Conservation (phyloP, 2,888 invertebrate genomes). For the Mantis religiosa region DNA sequence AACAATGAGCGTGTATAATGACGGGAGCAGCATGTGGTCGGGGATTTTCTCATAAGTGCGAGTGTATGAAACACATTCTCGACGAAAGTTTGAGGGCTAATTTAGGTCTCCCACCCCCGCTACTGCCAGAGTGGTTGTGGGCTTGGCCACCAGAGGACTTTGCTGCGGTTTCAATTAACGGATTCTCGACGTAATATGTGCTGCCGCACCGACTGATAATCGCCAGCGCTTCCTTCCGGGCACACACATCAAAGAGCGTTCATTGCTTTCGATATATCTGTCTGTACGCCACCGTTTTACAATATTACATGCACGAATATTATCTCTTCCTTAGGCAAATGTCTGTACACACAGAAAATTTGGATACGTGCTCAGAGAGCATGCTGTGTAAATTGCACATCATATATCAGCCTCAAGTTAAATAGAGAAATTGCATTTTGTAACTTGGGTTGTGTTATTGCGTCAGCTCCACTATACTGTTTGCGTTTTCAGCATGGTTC, state of each 20-base stretch:
- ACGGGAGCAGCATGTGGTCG: background rate
- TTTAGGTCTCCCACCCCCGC: conserved; percentile 5
- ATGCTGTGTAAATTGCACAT: too few relatives aligned
- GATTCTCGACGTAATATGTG: conserved; percentile 12
- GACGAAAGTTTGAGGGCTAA: conserved; percentile 20
- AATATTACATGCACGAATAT: too few relatives aligned
- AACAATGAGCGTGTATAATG: background rate
- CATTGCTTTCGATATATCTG: background rate
- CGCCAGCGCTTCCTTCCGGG: background rate
- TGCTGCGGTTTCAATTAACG: conserved; percentile 26
- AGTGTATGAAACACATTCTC: conserved; percentile 14
- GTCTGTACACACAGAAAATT: too few relatives aligned
- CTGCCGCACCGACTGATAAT: background rate
- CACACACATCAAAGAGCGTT: background rate
- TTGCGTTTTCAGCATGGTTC: too few relatives aligned
- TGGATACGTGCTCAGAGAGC: too few relatives aligned
- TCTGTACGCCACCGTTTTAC: background rate
- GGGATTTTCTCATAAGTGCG: background rate
- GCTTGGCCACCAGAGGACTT: conserved; percentile 18
- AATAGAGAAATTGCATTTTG: too few relatives aligned
- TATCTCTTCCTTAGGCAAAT: too few relatives aligned
- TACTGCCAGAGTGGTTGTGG: background rate
- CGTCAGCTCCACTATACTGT: too few relatives aligned
- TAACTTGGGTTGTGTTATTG: too few relatives aligned
- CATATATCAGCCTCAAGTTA: too few relatives aligned